These are phyloP conservation scores for Aspidapion aeneum DNA, from an alignment of 2,888 invertebrate genomes.

Conservation along the genomic window DNA sequence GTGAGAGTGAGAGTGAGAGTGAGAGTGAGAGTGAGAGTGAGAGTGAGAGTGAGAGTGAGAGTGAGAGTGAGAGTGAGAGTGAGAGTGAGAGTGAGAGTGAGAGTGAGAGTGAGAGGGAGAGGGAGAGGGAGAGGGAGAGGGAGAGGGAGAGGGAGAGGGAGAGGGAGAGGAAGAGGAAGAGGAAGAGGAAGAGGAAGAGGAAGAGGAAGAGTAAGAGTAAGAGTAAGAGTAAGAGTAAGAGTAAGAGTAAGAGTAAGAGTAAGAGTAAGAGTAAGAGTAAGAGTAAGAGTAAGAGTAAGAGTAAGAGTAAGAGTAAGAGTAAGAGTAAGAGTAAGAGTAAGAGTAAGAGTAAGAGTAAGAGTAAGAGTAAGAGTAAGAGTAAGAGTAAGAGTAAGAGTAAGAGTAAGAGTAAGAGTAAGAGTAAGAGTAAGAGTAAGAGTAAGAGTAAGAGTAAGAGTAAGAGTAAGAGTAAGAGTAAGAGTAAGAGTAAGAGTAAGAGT, in stretches of 20 bases:
- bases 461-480: too few species aligned
- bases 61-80: neutral
- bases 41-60: neutral
- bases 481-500: too few species aligned
- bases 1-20: neutral
- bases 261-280: too few species aligned
- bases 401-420: too few species aligned
- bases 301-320: too few species aligned
- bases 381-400: too few species aligned
- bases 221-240: neutral
- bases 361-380: too few species aligned
- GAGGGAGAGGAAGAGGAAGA: neutral
- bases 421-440: too few species aligned
- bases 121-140: neutral
- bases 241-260: neutral
- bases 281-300: too few species aligned
- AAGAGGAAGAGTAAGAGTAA: neutral
- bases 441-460: too few species aligned
- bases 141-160: neutral
- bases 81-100: neutral
- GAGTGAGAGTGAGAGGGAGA: neutral
- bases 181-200: neutral
- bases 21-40: neutral
- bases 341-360: too few species aligned
- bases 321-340: too few species aligned